A percentile compares a stretch with the other conserved stretches of the same genome.
Conservation (phyloP, 2,113 vertebrate genomes). For the Pithys albifrons region DNA sequence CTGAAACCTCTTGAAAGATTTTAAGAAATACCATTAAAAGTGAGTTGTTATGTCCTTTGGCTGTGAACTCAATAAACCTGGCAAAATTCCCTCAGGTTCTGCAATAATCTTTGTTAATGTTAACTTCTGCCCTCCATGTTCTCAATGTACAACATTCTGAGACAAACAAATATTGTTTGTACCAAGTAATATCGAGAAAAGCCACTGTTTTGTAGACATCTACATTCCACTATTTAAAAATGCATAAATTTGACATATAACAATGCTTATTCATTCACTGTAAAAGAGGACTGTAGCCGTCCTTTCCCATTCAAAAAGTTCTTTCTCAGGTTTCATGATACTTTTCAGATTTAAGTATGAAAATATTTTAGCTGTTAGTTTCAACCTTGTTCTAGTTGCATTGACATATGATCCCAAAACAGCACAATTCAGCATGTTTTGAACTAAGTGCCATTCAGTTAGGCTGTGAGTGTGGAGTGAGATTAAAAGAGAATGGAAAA, state of each 20-base stretch:
- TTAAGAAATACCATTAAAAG: background rate
- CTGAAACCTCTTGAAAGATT: background rate
- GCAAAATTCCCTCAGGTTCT: background rate
- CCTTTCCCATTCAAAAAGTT: background rate
- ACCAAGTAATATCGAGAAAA: background rate
- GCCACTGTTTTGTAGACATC: background rate
- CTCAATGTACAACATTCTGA: background rate
- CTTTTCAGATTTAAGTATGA: background rate
- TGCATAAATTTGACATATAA: background rate
- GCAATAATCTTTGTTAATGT: background rate
- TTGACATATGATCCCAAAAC: background rate
- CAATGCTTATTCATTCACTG: background rate
- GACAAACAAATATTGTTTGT: background rate
- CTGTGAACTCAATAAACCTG: background rate
- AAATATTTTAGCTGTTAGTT: constrained; percentile 14
- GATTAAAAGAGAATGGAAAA: background rate
- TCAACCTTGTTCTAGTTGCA: background rate
- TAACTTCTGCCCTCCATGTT: background rate
- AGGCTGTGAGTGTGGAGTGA: background rate
- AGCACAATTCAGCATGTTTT: background rate
- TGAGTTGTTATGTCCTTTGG: background rate
- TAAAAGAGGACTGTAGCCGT: background rate
- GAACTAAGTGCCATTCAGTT: background rate
- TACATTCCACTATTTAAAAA: background rate
- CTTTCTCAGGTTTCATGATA: background rate